Conservation (phyloP, 2,797 vertebrate genomes). For the Siniperca undulata region DNA sequence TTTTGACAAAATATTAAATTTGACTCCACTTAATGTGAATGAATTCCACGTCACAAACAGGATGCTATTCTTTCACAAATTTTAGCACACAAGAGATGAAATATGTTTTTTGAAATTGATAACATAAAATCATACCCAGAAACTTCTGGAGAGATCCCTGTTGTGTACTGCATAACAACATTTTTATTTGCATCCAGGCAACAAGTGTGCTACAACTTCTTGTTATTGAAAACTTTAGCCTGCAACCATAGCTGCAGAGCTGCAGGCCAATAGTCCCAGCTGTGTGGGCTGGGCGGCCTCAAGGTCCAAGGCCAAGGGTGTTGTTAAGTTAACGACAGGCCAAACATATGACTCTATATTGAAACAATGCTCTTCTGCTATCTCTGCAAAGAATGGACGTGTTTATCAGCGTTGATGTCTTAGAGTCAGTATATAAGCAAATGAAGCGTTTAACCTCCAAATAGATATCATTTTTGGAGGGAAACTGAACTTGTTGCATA, state of each 20-base stretch:
- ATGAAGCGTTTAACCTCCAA: not conserved
- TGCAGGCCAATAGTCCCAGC: slow-evolving; percentile 20
- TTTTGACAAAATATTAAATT: not conserved
- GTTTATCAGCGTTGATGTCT: not conserved
- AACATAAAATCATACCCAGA: not conserved
- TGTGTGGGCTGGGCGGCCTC: slow-evolving; percentile 36
- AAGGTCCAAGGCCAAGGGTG: slow-evolving; percentile 56
- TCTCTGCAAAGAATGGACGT: not conserved
- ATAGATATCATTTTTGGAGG: not conserved
- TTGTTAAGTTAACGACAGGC: slow-evolving; percentile 28
- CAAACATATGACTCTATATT: slow-evolving; percentile 17
- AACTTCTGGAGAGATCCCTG: not conserved
- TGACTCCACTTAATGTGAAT: not conserved
- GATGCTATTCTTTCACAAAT: not conserved
- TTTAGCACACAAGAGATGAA: not conserved
- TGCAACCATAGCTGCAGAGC: slow-evolving; percentile 18
- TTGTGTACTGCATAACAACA: not conserved
- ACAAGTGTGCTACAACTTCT: slow-evolving; percentile 7
- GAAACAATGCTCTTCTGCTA: not conserved
- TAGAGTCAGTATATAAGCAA: not conserved
- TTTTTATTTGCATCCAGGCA: slow-evolving; percentile 36
- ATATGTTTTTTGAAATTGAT: not conserved
- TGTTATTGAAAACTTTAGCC: slow-evolving; percentile 29
- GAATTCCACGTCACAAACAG: not conserved
- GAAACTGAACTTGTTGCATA: not conserved